These are phyloP conservation scores for Apamea anceps DNA, from an alignment of 2,888 invertebrate genomes.

Conservation along the genomic window DNA sequence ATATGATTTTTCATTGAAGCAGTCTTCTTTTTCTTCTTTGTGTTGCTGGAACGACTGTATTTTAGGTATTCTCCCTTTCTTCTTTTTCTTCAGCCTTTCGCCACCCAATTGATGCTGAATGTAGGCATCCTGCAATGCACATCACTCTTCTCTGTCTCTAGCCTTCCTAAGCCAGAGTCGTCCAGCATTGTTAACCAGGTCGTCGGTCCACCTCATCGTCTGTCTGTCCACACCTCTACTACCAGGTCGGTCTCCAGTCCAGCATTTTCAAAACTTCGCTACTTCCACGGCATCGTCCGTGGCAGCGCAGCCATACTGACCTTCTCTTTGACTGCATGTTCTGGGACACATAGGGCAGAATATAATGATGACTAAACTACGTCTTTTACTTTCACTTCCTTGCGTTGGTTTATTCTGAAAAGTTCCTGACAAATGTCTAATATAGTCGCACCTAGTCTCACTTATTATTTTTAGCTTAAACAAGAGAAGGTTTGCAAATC, in stretches of 20 bases:
- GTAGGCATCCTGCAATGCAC: no score
- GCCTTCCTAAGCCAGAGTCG: no score
- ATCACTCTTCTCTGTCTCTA: no score
- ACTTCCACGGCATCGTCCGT: background rate
- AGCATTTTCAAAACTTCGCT: background rate
- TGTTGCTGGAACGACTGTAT: no score
- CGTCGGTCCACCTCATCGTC: no score
- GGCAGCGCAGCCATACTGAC: background rate
- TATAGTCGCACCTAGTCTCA: background rate
- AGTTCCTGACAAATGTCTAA: background rate
- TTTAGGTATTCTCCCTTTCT: no score
- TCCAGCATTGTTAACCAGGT: no score
- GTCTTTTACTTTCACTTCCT: background rate
- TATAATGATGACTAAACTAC: background rate
- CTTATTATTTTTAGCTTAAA: background rate
- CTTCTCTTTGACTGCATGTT: background rate
- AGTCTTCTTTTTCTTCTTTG: background rate
- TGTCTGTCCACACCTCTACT: no score
- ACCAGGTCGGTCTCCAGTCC: no score
- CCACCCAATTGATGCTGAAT: no score
- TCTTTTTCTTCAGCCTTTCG: no score
- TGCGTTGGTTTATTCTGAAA: background rate
- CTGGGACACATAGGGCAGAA: background rate
- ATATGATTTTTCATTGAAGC: background rate
- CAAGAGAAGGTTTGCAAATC: background rate